A percentile compares a stretch with the other conserved stretches of the same genome.
These are phyloP conservation scores for Nephrocerus scutellatus DNA, from an alignment of 2,888 invertebrate species.

Conservation along the genomic window DNA sequence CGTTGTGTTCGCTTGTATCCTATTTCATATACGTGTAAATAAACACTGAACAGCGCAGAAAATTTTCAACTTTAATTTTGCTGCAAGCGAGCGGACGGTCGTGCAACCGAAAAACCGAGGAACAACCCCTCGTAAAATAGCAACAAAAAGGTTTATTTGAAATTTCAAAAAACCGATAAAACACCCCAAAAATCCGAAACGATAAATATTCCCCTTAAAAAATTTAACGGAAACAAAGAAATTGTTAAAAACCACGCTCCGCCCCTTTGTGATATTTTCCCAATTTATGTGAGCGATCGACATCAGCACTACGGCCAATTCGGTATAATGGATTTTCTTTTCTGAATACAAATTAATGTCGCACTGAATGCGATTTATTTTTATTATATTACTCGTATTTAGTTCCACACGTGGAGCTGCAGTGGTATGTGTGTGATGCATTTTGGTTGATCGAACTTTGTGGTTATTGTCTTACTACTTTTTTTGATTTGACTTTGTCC, in stretches of 20 bases:
- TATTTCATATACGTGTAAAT: conserved; percentile 41
- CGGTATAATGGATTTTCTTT: too few relatives aligned
- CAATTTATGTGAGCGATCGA: conserved; percentile 6
- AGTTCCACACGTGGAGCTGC: too few relatives aligned
- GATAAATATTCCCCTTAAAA: conserved; percentile 46
- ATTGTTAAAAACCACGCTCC: conserved; percentile 22
- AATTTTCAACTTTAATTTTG: conserved; percentile 20
- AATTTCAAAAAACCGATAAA: conserved; percentile 42
- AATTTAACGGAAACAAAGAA: conserved; percentile 15
- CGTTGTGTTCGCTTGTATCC: conserved; percentile 34
- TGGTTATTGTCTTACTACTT: too few relatives aligned
- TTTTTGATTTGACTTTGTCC: too few relatives aligned
- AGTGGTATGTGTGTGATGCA: too few relatives aligned
- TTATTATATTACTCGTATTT: too few relatives aligned
- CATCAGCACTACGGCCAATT: too few relatives aligned
- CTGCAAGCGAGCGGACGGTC: too few relatives aligned
- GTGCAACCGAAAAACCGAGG: conserved; percentile 28
- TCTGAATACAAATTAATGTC: too few relatives aligned
- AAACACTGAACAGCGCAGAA: conserved; percentile 42
- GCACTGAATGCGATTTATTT: too few relatives aligned
- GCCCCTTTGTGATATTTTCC: conserved; percentile 23
- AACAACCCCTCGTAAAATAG: conserved; percentile 11
- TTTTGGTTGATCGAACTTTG: too few relatives aligned
- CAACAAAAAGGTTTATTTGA: conserved; percentile 24
- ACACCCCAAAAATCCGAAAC: conserved; percentile 48